These are phyloP conservation scores for Balaeniceps rex DNA, from an alignment of 2,113 vertebrate species.

Conservation along the genomic window DNA sequence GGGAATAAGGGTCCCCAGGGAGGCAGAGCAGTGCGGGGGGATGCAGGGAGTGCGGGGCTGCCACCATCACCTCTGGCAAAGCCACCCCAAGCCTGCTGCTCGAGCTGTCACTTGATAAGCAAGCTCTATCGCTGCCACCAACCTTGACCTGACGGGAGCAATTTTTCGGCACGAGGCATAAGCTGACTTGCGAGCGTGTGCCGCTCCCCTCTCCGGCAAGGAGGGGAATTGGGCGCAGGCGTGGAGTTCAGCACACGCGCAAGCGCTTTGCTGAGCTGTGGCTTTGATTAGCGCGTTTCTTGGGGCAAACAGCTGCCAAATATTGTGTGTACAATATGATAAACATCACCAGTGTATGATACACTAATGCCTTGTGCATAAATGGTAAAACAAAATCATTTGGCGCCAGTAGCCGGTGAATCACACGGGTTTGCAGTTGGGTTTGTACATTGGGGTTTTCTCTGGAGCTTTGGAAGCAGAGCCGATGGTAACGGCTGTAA, in stretches of 20 bases:
- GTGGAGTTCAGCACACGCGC: not conserved
- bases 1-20: not conserved
- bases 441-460: not conserved
- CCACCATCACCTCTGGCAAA: not conserved
- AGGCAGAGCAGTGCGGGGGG: not conserved
- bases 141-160: not conserved
- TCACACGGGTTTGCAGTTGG: constrained; percentile 11
- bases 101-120: not conserved
- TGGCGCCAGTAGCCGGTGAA: constrained; percentile 11
- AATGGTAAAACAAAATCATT: constrained; percentile 32
- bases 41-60: not conserved
- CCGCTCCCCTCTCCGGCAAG: not conserved
- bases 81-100: not conserved
- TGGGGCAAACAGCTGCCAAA: constrained; percentile 31
- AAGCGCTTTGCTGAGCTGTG: not conserved
- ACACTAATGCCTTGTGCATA: constrained; percentile 39
- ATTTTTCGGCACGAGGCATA: not conserved
- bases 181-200: not conserved
- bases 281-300: not conserved
- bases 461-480: not conserved
- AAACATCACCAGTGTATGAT: not conserved
- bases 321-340: not conserved
- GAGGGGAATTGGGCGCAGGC: not conserved
- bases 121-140: accelerated
- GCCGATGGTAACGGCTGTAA: not conserved